Percentiles rank a stretch among this genome's conserved stretches.
These are phyloP conservation scores for Ibycter americanus DNA, from an alignment of 2,797 vertebrate species.

Conservation along the genomic window DNA sequence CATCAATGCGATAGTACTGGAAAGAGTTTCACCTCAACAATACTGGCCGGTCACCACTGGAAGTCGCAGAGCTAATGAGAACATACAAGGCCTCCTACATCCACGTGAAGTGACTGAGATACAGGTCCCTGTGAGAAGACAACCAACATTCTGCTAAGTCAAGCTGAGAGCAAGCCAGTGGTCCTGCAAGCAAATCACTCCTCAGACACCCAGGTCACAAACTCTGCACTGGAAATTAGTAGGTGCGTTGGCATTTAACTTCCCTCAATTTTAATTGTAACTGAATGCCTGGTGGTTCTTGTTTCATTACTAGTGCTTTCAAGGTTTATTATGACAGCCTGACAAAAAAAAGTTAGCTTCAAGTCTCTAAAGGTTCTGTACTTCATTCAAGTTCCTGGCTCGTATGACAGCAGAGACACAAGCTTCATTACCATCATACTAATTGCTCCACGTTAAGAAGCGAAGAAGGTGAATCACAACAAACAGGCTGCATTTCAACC, in stretches of 20 bases:
- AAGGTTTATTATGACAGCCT: not conserved
- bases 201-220: not conserved
- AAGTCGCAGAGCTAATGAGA: not conserved
- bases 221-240: not conserved
- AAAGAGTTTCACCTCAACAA: not conserved
- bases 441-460: rapidly evolving
- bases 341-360: not conserved
- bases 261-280: not conserved
- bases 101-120: not conserved
- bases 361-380: not conserved
- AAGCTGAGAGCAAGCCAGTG: not conserved
- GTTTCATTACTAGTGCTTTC: not conserved
- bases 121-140: not conserved
- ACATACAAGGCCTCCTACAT: not conserved
- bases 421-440: not conserved
- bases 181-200: not conserved
- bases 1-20: not conserved
- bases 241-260: not conserved
- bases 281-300: not conserved
- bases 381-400: not conserved
- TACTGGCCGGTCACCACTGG: not conserved
- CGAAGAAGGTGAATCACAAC: not conserved
- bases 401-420: not conserved
- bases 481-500: not conserved
- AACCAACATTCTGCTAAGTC: not conserved